Percentiles rank a stretch among this genome's conserved stretches.
phyloP scores from a whole-genome alignment of 2,797 vertebrate species.

The Nyctibius grandis region DNA sequence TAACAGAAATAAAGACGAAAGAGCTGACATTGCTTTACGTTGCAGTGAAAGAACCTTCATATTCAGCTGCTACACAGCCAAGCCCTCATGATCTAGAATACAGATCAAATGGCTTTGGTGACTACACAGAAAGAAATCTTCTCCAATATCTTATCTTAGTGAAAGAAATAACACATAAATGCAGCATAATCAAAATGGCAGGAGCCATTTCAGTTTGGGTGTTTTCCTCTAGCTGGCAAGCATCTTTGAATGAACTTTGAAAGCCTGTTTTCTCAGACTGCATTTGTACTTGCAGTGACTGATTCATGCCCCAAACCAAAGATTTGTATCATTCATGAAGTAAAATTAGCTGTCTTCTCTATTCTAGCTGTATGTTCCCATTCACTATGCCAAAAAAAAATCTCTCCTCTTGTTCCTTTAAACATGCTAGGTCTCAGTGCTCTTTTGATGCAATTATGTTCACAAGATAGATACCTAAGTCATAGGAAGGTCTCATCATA shows the following conservation, averaged over 20 bases:
- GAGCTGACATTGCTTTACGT: background rate
- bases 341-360: background rate
- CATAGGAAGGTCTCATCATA: background rate
- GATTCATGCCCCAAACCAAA: background rate
- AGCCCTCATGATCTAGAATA: background rate
- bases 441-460: background rate
- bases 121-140: background rate
- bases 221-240: slow-evolving; percentile 75
- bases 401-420: background rate
- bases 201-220: background rate
- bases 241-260: slow-evolving; percentile 73
- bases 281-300: slow-evolving; percentile 63
- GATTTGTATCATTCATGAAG: background rate
- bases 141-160: background rate
- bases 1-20: background rate
- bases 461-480: background rate
- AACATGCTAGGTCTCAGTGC: background rate
- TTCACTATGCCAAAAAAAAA: background rate
- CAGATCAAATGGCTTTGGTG: background rate
- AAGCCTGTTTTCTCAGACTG: slow-evolving; percentile 66
- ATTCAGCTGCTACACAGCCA: background rate
- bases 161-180: background rate
- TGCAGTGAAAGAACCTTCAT: background rate
- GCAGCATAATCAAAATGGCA: background rate
- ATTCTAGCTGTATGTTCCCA: background rate